phyloP scores from a whole-genome alignment of 2,888 invertebrate genomes.

The Halictus ligatus region DNA sequence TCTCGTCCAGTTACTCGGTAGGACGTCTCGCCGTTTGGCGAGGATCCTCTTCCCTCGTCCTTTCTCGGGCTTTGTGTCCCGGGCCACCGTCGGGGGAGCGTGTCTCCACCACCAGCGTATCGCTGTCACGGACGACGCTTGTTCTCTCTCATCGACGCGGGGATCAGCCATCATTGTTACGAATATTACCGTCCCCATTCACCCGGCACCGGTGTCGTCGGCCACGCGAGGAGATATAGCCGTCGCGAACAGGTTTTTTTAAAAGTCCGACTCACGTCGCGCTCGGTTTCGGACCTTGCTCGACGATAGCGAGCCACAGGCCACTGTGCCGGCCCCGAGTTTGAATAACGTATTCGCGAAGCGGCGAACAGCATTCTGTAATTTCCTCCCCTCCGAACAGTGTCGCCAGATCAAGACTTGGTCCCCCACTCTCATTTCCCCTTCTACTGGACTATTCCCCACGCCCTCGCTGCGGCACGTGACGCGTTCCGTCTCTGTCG shows the following conservation, averaged over 20 bases:
- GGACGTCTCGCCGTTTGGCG: slow-evolving; percentile 70
- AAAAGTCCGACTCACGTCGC: slow-evolving; percentile 59
- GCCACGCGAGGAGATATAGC: slow-evolving; percentile 56
- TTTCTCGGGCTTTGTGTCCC: slow-evolving; percentile 26
- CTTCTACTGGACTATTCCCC: no score
- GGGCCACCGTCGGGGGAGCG: slow-evolving; percentile 16
- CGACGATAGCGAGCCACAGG: slow-evolving; percentile 34
- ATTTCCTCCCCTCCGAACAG: background rate
- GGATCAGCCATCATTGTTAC: slow-evolving; percentile 64
- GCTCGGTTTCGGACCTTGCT: slow-evolving; percentile 48
- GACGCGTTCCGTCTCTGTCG: no score
- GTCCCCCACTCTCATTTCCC: no score
- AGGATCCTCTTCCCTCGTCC: slow-evolving; percentile 53
- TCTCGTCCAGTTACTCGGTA: slow-evolving; percentile 73
- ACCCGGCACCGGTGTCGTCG: slow-evolving; percentile 53
- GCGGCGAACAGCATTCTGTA: background rate
- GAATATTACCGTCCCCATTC: slow-evolving; percentile 66
- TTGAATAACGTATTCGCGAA: background rate
- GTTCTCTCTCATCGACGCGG: slow-evolving; percentile 49
- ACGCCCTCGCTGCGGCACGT: no score
- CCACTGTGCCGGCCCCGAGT: background rate
- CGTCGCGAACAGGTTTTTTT: slow-evolving; percentile 71
- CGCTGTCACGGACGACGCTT: background rate
- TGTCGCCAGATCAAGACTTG: no score
- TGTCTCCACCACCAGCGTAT: slow-evolving; percentile 30